Evolutionary conservation across 1,140 invertebrate species (phyloP).

Genomic region (Onthophagus taurus): DNA sequence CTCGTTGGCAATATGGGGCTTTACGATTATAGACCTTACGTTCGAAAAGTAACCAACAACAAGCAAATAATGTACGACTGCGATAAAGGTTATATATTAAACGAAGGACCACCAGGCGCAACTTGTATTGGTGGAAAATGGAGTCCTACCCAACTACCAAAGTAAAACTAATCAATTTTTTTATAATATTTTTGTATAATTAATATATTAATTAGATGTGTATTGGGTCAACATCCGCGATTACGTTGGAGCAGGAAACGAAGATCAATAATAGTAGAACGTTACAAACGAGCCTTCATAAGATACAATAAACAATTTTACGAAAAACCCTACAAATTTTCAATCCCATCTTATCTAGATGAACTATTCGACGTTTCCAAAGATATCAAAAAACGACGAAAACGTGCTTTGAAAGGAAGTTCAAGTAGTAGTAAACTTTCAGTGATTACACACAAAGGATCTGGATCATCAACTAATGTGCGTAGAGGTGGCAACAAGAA

Average conservation of each 20-base stretch:
- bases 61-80: constrained; percentile 97
- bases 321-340: constrained; percentile 13
- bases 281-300: constrained; percentile 26
- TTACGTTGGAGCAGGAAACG: constrained; percentile 65
- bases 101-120: constrained; percentile 82
- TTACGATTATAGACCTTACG: constrained; percentile 94
- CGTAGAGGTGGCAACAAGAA: constrained; percentile 27
- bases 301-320: constrained; percentile 22
- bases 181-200: background rate
- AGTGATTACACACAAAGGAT: constrained; percentile 22
- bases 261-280: constrained; percentile 45
- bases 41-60: constrained; percentile 81
- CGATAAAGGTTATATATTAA: constrained; percentile 78
- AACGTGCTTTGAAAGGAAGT: constrained; percentile 26
- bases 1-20: constrained; percentile 94
- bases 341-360: background rate
- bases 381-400: constrained; percentile 16
- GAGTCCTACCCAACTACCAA: constrained; percentile 70
- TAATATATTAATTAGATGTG: constrained; percentile 44
- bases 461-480: constrained; percentile 19
- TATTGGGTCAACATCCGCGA: constrained; percentile 72
- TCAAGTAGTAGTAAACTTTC: constrained; percentile 20
- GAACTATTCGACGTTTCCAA: constrained; percentile 3
- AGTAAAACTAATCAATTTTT: constrained; percentile 36
- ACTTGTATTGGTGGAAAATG: constrained; percentile 85